phyloP scores from a whole-genome alignment of 2,888 invertebrate genomes.

The Lasioglossum morio region DNA sequence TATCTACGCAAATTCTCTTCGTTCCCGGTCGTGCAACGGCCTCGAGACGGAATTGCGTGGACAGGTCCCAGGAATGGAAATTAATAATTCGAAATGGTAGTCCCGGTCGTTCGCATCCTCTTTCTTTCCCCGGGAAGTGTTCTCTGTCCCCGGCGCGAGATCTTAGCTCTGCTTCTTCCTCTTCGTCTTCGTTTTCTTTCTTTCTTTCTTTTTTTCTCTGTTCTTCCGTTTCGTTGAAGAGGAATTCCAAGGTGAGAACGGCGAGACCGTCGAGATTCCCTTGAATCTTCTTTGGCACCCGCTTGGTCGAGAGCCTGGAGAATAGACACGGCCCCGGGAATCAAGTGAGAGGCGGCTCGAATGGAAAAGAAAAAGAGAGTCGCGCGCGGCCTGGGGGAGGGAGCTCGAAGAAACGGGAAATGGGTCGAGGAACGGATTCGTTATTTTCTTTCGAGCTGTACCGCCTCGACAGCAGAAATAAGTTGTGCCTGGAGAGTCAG shows the following conservation, averaged over 20 bases:
- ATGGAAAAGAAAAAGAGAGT: conserved; percentile 27
- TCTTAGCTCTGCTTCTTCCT: not conserved
- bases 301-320: conserved; percentile 54
- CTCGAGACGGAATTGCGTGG: not conserved
- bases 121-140: not conserved
- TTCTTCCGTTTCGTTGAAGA: conserved; percentile 1
- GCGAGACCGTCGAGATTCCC: conserved; percentile 52
- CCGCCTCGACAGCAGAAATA: conserved; percentile 31
- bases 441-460: conserved; percentile 56
- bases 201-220: too few relatives aligned
- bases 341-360: conserved; percentile 24
- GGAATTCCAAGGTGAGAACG: conserved; percentile 60
- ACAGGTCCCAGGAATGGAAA: conserved; percentile 33
- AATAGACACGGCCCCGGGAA: conserved; percentile 47
- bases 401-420: conserved; percentile 33
- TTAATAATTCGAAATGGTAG: conserved; percentile 28
- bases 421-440: conserved; percentile 62
- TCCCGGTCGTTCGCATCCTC: not conserved
- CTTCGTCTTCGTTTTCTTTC: not conserved
- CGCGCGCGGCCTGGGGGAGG: conserved; percentile 4
- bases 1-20: not conserved
- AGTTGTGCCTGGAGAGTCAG: conserved; percentile 33
- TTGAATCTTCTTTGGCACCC: conserved; percentile 57
- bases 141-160: not conserved
- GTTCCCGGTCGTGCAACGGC: not conserved